phyloP scores from a whole-genome alignment of 2,113 vertebrate species.

The Gracilinanus agilis region DNA sequence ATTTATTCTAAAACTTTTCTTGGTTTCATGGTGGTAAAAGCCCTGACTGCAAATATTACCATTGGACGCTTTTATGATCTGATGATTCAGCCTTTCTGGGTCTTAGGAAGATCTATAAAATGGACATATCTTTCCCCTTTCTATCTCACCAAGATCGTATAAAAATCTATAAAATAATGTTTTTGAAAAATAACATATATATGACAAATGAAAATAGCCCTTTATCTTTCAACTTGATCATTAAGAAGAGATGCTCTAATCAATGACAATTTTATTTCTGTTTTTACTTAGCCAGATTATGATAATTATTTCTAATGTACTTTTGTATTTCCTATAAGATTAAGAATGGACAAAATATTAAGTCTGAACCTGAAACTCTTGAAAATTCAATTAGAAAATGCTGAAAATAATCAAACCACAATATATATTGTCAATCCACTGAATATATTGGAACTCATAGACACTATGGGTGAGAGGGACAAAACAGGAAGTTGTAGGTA shows the following conservation, averaged over 20 bases:
- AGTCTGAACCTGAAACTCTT: neutral
- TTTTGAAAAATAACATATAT: neutral
- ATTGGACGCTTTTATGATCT: conserved; percentile 22
- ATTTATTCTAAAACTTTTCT: neutral
- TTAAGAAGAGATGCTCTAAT: neutral
- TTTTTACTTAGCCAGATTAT: neutral
- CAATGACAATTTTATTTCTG: neutral
- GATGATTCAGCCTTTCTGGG: conserved; percentile 2
- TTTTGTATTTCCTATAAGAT: neutral
- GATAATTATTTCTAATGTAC: neutral
- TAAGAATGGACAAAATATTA: neutral
- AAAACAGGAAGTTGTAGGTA: neutral
- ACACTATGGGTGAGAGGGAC: neutral
- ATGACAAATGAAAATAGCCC: neutral
- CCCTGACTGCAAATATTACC: neutral
- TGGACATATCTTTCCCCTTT: conserved; percentile 21
- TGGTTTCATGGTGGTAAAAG: neutral
- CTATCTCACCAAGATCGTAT: neutral
- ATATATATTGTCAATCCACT: neutral
- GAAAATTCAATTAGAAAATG: conserved; percentile 2
- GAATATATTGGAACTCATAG: neutral
- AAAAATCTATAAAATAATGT: neutral
- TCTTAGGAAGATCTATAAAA: conserved; percentile 28
- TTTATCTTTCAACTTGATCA: neutral
- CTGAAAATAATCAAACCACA: neutral